Conservation (phyloP, 2,888 invertebrate species). For the Blera fallax region DNA sequence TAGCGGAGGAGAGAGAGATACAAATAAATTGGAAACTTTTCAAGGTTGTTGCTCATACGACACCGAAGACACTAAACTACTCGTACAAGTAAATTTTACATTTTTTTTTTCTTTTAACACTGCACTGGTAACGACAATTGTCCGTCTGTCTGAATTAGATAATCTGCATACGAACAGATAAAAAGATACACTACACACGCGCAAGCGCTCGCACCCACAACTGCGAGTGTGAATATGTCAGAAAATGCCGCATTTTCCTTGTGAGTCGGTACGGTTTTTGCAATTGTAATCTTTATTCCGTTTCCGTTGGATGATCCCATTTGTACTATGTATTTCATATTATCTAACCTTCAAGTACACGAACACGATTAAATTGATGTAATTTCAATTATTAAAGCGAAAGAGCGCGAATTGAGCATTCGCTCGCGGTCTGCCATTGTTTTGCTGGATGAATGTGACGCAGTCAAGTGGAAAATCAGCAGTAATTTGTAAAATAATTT, state of each 20-base stretch:
- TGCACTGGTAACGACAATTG: background rate
- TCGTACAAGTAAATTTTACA: background rate
- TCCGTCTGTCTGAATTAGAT: background rate
- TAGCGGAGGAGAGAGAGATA: background rate
- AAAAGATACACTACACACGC: background rate
- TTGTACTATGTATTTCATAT: slow-evolving; percentile 41
- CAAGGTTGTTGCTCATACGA: slow-evolving; percentile 12
- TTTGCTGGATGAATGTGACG: slow-evolving; percentile 61
- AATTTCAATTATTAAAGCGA: slow-evolving; percentile 68
- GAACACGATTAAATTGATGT: slow-evolving; percentile 62
- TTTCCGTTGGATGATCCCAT: slow-evolving; percentile 67
- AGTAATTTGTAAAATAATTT: slow-evolving; percentile 68
- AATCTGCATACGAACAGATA: background rate
- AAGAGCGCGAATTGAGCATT: slow-evolving; percentile 62
- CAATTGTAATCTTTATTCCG: slow-evolving; percentile 50
- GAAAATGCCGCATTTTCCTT: background rate
- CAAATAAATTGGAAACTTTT: slow-evolving; percentile 15
- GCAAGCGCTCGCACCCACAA: background rate
- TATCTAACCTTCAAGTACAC: slow-evolving; percentile 57
- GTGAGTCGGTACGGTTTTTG: background rate
- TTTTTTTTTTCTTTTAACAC: background rate
- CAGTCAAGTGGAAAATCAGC: slow-evolving; percentile 68
- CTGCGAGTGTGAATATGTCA: background rate
- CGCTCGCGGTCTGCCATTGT: slow-evolving; percentile 40
- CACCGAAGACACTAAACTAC: background rate